Percentiles rank a stretch among this genome's conserved stretches.
Conservation (phyloP, 2,113 vertebrate genomes). For the Psilopogon haemacephalus region DNA sequence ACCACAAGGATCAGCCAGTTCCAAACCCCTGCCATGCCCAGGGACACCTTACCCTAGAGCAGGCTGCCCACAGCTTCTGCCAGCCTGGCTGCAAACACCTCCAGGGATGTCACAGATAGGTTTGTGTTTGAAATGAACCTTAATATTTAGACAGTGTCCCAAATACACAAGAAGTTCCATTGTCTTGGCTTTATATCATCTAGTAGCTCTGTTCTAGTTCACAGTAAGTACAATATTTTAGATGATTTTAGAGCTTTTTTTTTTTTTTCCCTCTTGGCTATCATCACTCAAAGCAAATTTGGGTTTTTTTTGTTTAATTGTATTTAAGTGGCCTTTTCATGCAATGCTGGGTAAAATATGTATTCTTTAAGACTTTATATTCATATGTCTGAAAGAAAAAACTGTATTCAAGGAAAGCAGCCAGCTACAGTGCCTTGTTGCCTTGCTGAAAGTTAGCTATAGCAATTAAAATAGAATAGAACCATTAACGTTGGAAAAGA, state of each 20-base stretch:
- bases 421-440: not conserved
- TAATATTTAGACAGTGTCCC: not conserved
- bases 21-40: no score
- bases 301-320: not conserved
- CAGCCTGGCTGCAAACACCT: no score
- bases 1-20: no score
- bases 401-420: not conserved
- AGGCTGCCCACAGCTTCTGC: no score
- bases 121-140: not conserved
- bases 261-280: not conserved
- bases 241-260: not conserved
- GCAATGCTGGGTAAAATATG: not conserved
- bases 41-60: no score
- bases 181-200: not conserved
- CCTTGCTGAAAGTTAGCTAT: not conserved
- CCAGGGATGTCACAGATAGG: no score
- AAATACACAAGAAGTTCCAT: not conserved
- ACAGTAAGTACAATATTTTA: not conserved
- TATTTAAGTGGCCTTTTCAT: not conserved
- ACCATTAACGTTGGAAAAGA: no score
- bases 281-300: not conserved
- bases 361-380: not conserved
- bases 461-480: not conserved
- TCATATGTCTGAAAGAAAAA: not conserved
- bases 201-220: not conserved